Conservation (phyloP, 2,888 invertebrate species). For the Nemotelus pantherinus region DNA sequence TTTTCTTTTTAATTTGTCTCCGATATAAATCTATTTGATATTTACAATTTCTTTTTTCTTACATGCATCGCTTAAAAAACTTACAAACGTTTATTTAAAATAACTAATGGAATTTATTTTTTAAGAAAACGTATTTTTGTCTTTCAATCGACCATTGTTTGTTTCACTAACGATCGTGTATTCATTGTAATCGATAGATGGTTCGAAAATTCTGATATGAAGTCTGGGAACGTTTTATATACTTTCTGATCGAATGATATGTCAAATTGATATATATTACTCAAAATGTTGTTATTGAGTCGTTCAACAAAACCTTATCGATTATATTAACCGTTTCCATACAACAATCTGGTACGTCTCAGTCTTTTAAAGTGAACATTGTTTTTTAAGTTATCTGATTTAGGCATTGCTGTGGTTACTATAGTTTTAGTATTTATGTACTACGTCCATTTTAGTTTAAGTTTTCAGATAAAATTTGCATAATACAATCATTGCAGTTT, state of each 20-base stretch:
- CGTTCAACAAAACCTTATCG: slow-evolving; percentile 1
- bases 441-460: not conserved
- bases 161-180: too few species aligned
- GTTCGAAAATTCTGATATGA: too few species aligned
- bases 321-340: slow-evolving; percentile 19
- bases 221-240: too few species aligned
- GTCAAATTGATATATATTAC: not conserved
- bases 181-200: too few species aligned
- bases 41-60: too few species aligned
- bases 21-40: slow-evolving; percentile 36
- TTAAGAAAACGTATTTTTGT: slow-evolving; percentile 9
- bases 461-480: slow-evolving; percentile 18
- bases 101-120: slow-evolving; percentile 41
- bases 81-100: slow-evolving; percentile 30
- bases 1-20: slow-evolving; percentile 39
- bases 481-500: not conserved
- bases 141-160: not conserved
- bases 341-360: slow-evolving; percentile 53
- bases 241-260: not conserved
- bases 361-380: slow-evolving; percentile 52
- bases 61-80: slow-evolving; percentile 26
- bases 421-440: too few species aligned
- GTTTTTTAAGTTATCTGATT: not conserved
- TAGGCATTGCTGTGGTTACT: too few species aligned
- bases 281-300: not conserved